These are phyloP conservation scores for Siniperca chuatsi DNA, from an alignment of 2,113 vertebrate species.

Conservation along the genomic window DNA sequence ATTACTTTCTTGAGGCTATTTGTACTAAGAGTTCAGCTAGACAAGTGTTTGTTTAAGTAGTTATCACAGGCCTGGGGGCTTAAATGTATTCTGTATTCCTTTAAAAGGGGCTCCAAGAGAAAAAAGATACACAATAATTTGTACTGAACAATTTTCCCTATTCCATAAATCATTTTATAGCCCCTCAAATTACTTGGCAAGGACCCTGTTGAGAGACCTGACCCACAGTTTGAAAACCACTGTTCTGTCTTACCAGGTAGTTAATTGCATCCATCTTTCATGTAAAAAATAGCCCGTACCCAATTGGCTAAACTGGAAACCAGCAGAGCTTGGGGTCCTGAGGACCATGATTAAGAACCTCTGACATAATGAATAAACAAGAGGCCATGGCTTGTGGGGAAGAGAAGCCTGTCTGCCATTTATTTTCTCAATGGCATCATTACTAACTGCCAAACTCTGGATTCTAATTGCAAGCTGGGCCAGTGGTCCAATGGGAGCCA, in stretches of 20 bases:
- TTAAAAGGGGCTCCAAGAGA: neutral
- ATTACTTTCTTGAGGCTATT: neutral
- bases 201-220: slow-evolving; percentile 24
- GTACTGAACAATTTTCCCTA: neutral
- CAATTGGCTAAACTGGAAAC: slow-evolving; percentile 64
- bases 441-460: slow-evolving; percentile 75
- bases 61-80: neutral
- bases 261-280: slow-evolving; percentile 64
- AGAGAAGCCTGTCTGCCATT: slow-evolving; percentile 58
- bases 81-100: slow-evolving; percentile 14
- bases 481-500: slow-evolving; percentile 63
- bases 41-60: slow-evolving; percentile 5
- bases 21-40: neutral
- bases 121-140: neutral
- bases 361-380: slow-evolving; percentile 72
- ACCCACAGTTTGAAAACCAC: slow-evolving; percentile 34
- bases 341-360: slow-evolving; percentile 61
- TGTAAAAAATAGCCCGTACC: slow-evolving; percentile 3
- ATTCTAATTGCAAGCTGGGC: slow-evolving; percentile 68
- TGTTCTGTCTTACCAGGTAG: slow-evolving; percentile 40
- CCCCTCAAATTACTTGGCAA: slow-evolving; percentile 21
- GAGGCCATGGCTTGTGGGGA: slow-evolving; percentile 45
- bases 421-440: slow-evolving; percentile 65
- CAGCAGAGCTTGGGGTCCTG: slow-evolving; percentile 54
- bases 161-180: slow-evolving; percentile 45